Evolutionary conservation across 2,888 invertebrate genomes (phyloP).

Genomic region (Anthrax anthrax): DNA sequence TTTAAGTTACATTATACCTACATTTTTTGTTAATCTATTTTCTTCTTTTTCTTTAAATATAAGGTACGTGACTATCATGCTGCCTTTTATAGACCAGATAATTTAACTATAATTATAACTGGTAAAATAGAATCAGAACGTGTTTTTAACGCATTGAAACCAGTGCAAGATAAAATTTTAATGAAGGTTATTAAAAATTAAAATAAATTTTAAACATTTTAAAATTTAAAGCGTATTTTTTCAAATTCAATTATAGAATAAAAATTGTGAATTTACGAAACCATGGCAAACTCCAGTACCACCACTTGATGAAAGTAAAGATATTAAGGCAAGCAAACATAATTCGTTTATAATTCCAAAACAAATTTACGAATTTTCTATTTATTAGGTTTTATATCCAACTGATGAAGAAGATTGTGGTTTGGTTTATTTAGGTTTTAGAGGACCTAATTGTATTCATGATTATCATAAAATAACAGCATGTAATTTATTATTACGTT

Average conservation of each 20-base stretch:
- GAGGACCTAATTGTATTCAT: constrained; percentile 50
- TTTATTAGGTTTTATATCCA: constrained; percentile 32
- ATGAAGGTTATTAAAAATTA: constrained; percentile 27
- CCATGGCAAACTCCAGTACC: constrained; percentile 68
- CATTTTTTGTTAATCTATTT: background rate
- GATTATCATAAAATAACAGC: constrained; percentile 47
- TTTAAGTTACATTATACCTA: background rate
- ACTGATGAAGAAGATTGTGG: constrained; percentile 76
- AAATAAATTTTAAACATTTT: constrained; percentile 3
- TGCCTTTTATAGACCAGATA: constrained; percentile 78
- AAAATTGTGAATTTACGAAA: constrained; percentile 38
- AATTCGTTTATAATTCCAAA: no score
- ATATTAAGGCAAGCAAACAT: constrained; percentile 33
- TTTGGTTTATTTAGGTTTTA: constrained; percentile 61
- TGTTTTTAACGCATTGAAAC: constrained; percentile 56
- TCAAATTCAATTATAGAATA: background rate
- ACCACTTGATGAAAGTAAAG: constrained; percentile 42
- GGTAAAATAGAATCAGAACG: constrained; percentile 64
- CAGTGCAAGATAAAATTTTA: constrained; percentile 62
- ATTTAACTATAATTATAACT: constrained; percentile 67
- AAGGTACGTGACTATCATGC: constrained; percentile 67
- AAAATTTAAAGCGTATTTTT: no score
- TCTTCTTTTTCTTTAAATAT: background rate
- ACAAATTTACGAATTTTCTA: background rate
- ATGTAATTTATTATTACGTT: constrained; percentile 57